A percentile compares a stretch with the other conserved stretches of the same genome.
phyloP scores from a whole-genome alignment of 2,113 vertebrate species.

The Nibea albiflora region DNA sequence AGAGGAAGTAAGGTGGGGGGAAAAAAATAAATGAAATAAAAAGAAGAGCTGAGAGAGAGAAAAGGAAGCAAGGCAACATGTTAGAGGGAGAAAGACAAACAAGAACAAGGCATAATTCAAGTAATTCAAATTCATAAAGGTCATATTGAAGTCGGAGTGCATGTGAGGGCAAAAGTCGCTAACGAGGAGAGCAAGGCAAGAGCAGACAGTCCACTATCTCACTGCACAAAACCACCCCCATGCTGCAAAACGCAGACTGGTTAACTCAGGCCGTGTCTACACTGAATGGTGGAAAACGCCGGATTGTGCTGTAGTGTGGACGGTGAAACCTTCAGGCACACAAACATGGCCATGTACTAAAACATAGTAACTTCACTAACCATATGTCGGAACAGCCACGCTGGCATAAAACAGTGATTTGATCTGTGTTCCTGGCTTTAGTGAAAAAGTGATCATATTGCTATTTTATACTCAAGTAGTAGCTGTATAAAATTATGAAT shows the following conservation, averaged over 20 bases:
- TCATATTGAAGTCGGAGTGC: slow-evolving; percentile 18
- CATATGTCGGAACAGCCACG: neutral
- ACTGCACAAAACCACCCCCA: slow-evolving; percentile 9
- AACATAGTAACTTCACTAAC: neutral
- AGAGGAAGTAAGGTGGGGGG: neutral
- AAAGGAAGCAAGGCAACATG: neutral
- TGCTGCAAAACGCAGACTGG: slow-evolving; percentile 4
- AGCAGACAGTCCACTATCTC: slow-evolving; percentile 19
- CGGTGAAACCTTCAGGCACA: neutral
- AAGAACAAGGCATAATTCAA: neutral
- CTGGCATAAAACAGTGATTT: neutral
- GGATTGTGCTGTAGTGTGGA: neutral
- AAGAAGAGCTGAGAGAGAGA: neutral
- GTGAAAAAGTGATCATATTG: neutral
- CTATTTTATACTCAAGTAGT: neutral
- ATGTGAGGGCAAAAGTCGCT: neutral
- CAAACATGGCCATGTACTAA: neutral
- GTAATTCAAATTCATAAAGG: slow-evolving; percentile 30
- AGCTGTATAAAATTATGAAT: neutral
- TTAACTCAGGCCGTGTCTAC: neutral
- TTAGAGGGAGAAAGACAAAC: neutral
- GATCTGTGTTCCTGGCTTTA: neutral
- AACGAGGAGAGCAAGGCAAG: neutral
- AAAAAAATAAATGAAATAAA: neutral
- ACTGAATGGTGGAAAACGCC: too few relatives aligned